phyloP scores from a whole-genome alignment of 2,113 vertebrate species.

The Anas platyrhynchos region DNA sequence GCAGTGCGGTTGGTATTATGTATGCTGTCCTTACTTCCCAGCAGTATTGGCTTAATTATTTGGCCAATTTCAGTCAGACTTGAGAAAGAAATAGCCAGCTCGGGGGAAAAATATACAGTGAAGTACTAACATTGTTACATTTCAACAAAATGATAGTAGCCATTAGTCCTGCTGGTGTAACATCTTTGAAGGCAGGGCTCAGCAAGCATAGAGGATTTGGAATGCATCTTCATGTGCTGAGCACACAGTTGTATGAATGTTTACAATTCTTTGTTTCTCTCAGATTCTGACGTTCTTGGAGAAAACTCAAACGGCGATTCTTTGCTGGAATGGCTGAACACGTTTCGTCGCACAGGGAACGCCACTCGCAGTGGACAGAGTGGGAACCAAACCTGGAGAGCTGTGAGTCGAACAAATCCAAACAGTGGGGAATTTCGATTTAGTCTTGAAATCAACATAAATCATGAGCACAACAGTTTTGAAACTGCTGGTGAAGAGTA shows the following conservation, averaged over 20 bases:
- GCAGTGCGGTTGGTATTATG: background rate
- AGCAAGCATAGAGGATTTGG: background rate
- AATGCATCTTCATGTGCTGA: background rate
- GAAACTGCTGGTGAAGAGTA: conserved; percentile 62
- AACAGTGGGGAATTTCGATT: conserved; percentile 94
- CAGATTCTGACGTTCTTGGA: conserved; percentile 82
- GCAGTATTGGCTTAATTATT: background rate
- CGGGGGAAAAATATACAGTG: too few species aligned
- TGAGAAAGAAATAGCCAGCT: background rate
- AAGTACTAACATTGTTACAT: too few species aligned
- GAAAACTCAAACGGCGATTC: conserved; percentile 88
- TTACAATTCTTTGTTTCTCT: conserved; percentile 56
- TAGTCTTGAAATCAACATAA: conserved; percentile 96
- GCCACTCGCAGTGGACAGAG: conserved; percentile 92
- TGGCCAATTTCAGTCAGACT: background rate
- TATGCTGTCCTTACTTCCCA: background rate
- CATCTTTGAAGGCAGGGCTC: rapidly evolving
- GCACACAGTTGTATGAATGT: background rate
- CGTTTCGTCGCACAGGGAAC: conserved; percentile 91
- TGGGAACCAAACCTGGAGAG: conserved; percentile 95
- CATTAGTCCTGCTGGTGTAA: background rate
- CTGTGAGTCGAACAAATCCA: conserved; percentile 93
- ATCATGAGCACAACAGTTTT: conserved; percentile 86
- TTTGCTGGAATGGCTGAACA: conserved; percentile 92
- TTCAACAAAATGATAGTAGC: background rate